Evolutionary conservation across 2,888 invertebrate species (phyloP), one percentile per base, ranked within the genome.

Genomic region (Lasioglossum morio): DNA sequence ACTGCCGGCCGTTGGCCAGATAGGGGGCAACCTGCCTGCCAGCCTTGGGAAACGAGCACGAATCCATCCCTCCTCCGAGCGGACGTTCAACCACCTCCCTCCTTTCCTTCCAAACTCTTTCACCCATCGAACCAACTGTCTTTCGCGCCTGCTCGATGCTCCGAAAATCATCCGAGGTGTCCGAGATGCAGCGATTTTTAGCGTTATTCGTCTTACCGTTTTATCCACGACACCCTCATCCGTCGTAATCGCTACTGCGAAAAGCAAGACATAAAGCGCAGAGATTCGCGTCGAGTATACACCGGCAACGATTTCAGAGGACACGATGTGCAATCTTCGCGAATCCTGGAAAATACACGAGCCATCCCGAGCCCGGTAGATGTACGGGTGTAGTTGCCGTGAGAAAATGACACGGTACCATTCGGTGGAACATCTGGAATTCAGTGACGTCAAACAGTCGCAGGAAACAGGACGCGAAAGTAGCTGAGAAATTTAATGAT

Each of bases 1-100:
- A 90, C 81, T 81, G 83, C 82, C 79, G 57, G 16, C 75, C 86
- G 53, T 79, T 80, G 82, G 53, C 23, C 72, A 82, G 87, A 85
- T 81, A 85, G 66, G 81, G 77, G 72, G 60, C 57, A 72, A 30
- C 70, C 57, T 72, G 66, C 34, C 46, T 27, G 66, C 30, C 53
- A 30, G 57, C 82, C 78, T 78, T 37, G 78, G 74, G 80, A 82
- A 83, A 84, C 81, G 79, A 69, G 53, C 70, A 66, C 53, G 69
- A n/a, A n/a, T n/a, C n/a, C n/a, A 73, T 30, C 30, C 63, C 69
- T 73, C 70, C 72, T 74, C 30, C 30, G 46, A 70, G 37, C 43
- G 66, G 34, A 81, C 72, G 48, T 77, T 57, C 53, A 73, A 74
- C 53, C 30, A 66, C 66, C 66, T 76, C 79, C 10, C 48, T 30